A percentile compares a stretch with the other conserved stretches of the same genome.
Conservation (phyloP, 2,113 vertebrate species). For the Eurystomus gularis region DNA sequence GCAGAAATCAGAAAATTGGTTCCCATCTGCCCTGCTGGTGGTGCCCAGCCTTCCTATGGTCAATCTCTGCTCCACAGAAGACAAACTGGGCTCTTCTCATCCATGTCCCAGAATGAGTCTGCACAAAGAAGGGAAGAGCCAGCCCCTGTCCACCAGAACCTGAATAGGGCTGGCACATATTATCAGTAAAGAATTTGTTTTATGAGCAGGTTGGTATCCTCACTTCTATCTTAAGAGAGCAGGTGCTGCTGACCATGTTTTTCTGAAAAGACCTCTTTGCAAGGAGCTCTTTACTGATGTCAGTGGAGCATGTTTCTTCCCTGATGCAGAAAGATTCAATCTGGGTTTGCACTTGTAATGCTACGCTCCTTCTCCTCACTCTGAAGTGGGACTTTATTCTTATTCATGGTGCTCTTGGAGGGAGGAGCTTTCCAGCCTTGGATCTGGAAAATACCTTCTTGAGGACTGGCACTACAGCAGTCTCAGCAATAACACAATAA, state of each 20-base stretch:
- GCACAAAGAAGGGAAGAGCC: neutral
- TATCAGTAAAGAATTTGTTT: neutral
- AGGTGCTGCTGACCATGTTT: neutral
- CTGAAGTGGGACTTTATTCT: neutral
- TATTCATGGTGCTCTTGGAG: neutral
- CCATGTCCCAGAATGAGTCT: neutral
- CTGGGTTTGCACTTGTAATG: fast-evolving
- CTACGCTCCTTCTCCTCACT: fast-evolving
- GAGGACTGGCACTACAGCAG: neutral
- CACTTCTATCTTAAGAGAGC: neutral
- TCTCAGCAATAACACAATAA: neutral
- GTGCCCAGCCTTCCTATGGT: neutral
- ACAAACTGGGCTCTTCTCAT: neutral
- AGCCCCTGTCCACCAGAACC: neutral
- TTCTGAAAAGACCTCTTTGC: neutral
- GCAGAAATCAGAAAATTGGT: neutral
- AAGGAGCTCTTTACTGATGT: neutral
- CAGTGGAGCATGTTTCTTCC: neutral
- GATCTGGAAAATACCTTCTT: neutral
- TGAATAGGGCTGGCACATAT: neutral
- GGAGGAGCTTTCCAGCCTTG: neutral
- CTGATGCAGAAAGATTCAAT: neutral
- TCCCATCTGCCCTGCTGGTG: neutral
- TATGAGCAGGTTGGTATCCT: neutral
- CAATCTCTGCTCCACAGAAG: fast-evolving